Percentiles rank a stretch among this genome's conserved stretches.
phyloP scores from a whole-genome alignment of 2,888 invertebrate species.

The Tetragnatha montana region DNA sequence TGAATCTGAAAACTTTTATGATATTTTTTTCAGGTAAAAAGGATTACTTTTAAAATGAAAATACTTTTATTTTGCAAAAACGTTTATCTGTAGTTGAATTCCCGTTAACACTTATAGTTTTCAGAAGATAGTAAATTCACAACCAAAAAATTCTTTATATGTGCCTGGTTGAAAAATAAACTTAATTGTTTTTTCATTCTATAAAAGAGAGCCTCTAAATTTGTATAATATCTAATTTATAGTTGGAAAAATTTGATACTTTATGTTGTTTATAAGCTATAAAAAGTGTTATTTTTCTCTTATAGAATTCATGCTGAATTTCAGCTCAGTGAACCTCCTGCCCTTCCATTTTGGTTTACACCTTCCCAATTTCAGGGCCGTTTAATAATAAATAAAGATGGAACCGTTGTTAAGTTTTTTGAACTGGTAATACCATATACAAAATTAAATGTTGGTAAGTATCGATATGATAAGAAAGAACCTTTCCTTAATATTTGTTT shows the following conservation, averaged over 20 bases:
- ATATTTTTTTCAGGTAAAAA: conserved; percentile 69
- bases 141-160: too few species aligned
- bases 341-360: conserved; percentile 71
- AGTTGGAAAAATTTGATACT: not conserved
- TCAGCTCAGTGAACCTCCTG: conserved; percentile 69
- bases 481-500: not conserved
- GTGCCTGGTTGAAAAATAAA: too few species aligned
- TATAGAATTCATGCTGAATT: conserved; percentile 69
- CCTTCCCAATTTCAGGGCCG: conserved; percentile 70
- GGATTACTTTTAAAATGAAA: not conserved
- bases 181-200: too few species aligned
- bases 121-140: too few species aligned
- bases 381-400: conserved; percentile 67
- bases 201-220: too few species aligned
- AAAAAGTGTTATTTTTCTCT: conserved; percentile 7
- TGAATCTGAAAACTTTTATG: conserved; percentile 53
- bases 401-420: conserved; percentile 61
- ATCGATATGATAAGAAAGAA: not conserved
- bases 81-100: too few species aligned
- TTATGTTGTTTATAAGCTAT: not conserved
- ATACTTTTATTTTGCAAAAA: too few species aligned
- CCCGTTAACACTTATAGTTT: too few species aligned
- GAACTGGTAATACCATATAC: conserved; percentile 64
- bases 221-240: too few species aligned
- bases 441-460: conserved; percentile 67